Evolutionary conservation across 2,888 invertebrate species (phyloP).

Genomic region (Stenurella melanura): DNA sequence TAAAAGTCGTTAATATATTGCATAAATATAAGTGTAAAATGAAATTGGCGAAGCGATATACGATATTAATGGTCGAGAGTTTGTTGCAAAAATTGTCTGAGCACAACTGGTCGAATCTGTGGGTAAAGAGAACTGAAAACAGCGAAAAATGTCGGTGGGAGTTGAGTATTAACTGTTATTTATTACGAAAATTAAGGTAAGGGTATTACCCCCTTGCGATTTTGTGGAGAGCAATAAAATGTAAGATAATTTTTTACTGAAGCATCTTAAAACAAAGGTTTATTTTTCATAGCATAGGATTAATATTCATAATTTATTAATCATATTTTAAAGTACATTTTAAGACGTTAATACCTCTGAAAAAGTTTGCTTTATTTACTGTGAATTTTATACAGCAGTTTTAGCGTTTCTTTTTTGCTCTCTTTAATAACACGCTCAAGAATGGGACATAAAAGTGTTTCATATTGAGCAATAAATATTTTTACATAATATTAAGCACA

Average conservation of each 20-base stretch:
- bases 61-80: constrained; percentile 29
- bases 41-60: constrained; percentile 9
- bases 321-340: constrained; percentile 56
- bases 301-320: constrained; percentile 58
- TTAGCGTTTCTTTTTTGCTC: constrained; percentile 31
- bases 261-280: constrained; percentile 55
- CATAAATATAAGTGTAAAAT: constrained; percentile 23
- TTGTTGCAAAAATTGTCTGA: constrained; percentile 34
- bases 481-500: constrained; percentile 10
- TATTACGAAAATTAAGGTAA: constrained; percentile 52
- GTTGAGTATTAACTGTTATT: constrained; percentile 46
- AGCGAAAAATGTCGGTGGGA: constrained; percentile 30
- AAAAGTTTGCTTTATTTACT: constrained; percentile 55
- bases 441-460: constrained; percentile 28
- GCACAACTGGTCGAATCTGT: constrained; percentile 25
- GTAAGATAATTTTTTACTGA: constrained; percentile 52
- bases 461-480: constrained; percentile 33
- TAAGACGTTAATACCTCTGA: constrained; percentile 50
- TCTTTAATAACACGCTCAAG: constrained; percentile 23
- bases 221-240: constrained; percentile 53
- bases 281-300: constrained; percentile 56
- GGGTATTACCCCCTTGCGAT: constrained; percentile 51
- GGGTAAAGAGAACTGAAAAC: constrained; percentile 27
- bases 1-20: neutral
- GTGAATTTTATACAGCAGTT: constrained; percentile 48